Evolutionary conservation across 2,797 vertebrate species (phyloP), one percentile per base, ranked within the genome.

Genomic region (Gouania willdenowi): DNA sequence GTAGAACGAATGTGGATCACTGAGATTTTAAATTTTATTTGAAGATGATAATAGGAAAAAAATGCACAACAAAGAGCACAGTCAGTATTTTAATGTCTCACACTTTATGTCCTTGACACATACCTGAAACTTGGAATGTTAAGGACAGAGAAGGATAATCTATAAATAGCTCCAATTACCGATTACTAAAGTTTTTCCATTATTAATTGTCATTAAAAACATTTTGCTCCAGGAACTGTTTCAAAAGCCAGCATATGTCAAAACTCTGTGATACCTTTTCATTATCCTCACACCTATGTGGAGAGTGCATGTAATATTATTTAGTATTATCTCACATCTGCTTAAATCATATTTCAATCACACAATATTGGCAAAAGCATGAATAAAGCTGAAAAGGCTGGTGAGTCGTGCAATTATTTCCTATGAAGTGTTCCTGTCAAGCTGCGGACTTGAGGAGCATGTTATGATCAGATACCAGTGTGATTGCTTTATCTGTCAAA

Each of bases 301-400:
- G 41, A 41, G 69, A 61, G 55, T 56, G 40, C 41, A 60, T 49
- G 49, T 47, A 57, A 63, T 59, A 40, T 44, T 37, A 26, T 35
- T 69, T 54, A 27, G 11, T 8, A 9, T 16, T 26, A 57, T 48
- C 34, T 53, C 45, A 33, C 31, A 42, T 32, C n/a, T 31, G 21
- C 43, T 41, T 43, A 52, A 35, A 59, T 64, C 9, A 2, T 14
- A 60, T 71, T 60, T 66, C 54, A 28, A 6, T 21, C 22, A 41
- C 15, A 31, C 41, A 33, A 48, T 60, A 35, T 33, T 45, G 45
- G 69, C 60, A 33, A 15, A 3, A 36, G 41, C 53, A 36, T 30
- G 27, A 16, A 37, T 5, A 23, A 19, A 7, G 18, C 12, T 21
- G 16, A 16, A 31, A 13, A 12, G 14, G 18, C 9, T 27, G 25